Conservation (phyloP, 2,888 invertebrate genomes). For the Folsomia candida region DNA sequence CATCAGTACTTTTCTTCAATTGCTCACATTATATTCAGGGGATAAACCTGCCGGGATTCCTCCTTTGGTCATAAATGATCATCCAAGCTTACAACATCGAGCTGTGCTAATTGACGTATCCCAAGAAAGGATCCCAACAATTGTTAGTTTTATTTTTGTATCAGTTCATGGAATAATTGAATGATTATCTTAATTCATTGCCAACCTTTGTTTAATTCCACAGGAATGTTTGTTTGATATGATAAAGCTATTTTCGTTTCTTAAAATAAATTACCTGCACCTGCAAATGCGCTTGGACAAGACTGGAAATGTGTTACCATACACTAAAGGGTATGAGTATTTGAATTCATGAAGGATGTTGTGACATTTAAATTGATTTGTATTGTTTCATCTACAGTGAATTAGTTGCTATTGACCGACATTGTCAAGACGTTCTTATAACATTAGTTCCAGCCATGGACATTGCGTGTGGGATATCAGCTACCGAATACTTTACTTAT, state of each 20-base stretch:
- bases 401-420: conserved; percentile 60
- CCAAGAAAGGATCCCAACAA: conserved; percentile 60
- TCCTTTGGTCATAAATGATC: conserved; percentile 60
- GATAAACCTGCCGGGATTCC: conserved; percentile 53
- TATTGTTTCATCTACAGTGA: conserved; percentile 56
- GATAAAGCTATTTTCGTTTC: conserved; percentile 58
- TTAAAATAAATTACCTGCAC: conserved; percentile 61
- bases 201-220: conserved; percentile 14
- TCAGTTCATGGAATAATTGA: too few species aligned
- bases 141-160: too few species aligned
- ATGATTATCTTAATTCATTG: background rate
- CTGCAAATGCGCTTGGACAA: conserved; percentile 57
- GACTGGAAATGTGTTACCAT: conserved; percentile 56
- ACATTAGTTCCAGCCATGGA: conserved; percentile 61
- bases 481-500: conserved; percentile 56
- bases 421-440: conserved; percentile 60
- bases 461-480: conserved; percentile 52
- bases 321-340: conserved; percentile 55
- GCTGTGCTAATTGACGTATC: conserved; percentile 62
- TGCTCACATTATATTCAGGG: conserved; percentile 57
- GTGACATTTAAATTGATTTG: conserved; percentile 14
- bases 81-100: conserved; percentile 60
- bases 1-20: conserved; percentile 60
- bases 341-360: background rate
- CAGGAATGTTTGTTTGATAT: conserved; percentile 59